Conservation (phyloP, 1,140 invertebrate species). For the Drosophila oshimai region DNA sequence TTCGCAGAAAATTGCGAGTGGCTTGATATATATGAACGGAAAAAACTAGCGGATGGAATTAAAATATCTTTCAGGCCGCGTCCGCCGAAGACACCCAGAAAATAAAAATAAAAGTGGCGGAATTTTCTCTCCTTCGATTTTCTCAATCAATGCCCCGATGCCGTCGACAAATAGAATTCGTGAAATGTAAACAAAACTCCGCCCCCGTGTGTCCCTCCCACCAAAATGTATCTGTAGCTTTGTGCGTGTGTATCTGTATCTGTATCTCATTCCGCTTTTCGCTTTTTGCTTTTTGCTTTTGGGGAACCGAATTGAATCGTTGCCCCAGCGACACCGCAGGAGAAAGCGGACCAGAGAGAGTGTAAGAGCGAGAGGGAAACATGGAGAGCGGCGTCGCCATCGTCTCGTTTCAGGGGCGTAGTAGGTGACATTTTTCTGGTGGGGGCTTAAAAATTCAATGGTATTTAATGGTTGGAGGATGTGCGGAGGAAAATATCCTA, state of each 20-base stretch:
- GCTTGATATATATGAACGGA: conserved; percentile 31
- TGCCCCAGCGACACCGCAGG: conserved; percentile 7
- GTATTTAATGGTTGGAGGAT: too few species aligned
- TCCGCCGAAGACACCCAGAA: conserved; percentile 37
- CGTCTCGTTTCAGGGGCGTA: conserved; percentile 6
- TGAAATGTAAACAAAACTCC: conserved; percentile 83
- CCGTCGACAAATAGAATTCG: conserved; percentile 80
- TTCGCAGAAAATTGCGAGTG: conserved; percentile 67
- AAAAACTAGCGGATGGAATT: conserved; percentile 53
- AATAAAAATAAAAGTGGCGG: conserved; percentile 26
- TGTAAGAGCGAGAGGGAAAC: neutral
- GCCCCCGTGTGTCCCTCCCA: conserved; percentile 64
- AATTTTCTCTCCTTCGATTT: conserved; percentile 21
- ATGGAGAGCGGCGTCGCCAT: conserved; percentile 21
- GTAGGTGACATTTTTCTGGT: neutral
- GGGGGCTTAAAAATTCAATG: neutral
- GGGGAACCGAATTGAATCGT: conserved; percentile 46
- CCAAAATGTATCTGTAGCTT: conserved; percentile 40
- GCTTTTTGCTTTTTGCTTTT: neutral
- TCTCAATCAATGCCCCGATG: conserved; percentile 63
- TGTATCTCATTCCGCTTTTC: conserved; percentile 14
- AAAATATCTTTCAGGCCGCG: conserved; percentile 75
- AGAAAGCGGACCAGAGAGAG: neutral
- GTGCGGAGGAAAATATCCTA: too few species aligned
- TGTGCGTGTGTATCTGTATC: conserved; percentile 25